A percentile compares a stretch with the other conserved stretches of the same genome.
Evolutionary conservation across 2,113 vertebrate species (phyloP).

Genomic region (Pangasianodon gigas): DNA sequence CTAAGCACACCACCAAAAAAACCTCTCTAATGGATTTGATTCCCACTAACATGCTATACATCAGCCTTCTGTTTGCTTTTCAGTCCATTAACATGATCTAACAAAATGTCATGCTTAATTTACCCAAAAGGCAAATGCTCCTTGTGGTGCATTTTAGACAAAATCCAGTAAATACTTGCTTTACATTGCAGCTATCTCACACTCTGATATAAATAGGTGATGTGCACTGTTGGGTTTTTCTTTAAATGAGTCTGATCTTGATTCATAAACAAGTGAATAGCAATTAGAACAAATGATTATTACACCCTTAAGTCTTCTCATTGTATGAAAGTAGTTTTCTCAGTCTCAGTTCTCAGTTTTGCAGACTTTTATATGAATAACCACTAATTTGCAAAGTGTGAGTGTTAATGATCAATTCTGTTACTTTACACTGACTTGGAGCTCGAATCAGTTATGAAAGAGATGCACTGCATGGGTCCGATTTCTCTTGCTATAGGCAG

Average conservation of each 20-base stretch:
- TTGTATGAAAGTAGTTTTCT: background rate
- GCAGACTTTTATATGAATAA: background rate
- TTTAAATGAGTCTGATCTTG: background rate
- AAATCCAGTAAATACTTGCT: background rate
- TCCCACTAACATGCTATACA: constrained; percentile 6
- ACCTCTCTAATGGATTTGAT: constrained; percentile 25
- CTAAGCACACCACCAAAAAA: constrained; percentile 9
- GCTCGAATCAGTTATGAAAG: too few species aligned
- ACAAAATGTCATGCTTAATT: constrained; percentile 32
- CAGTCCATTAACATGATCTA: constrained; percentile 32
- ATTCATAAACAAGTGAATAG: background rate
- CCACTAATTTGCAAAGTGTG: background rate
- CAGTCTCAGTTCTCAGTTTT: background rate
- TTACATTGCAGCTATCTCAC: background rate
- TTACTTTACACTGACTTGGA: background rate
- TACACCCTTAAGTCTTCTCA: background rate
- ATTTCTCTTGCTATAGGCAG: background rate
- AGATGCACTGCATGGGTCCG: background rate
- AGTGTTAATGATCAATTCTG: background rate
- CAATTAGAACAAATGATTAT: background rate
- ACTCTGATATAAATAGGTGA: background rate
- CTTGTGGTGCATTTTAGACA: background rate
- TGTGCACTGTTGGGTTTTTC: background rate
- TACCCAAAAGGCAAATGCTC: background rate
- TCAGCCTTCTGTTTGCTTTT: constrained; percentile 24